phyloP scores from a whole-genome alignment of 2,888 invertebrate species.

The Timema cristinae region DNA sequence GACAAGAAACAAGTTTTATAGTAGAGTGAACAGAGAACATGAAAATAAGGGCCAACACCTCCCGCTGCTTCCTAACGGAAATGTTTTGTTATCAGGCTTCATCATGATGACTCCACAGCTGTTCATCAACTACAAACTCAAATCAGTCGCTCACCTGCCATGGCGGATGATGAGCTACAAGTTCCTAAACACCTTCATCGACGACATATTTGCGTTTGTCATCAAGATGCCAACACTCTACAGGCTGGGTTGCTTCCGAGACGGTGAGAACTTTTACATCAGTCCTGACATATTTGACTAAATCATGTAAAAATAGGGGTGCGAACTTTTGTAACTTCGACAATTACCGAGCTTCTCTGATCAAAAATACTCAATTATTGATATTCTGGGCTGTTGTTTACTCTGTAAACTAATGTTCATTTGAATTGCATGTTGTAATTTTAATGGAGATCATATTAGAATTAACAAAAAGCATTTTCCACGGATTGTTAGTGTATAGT shows the following conservation, averaged over 20 bases:
- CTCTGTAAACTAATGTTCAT: too few relatives aligned
- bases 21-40: too few relatives aligned
- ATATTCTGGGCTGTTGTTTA: too few relatives aligned
- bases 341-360: too few relatives aligned
- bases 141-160: constrained; percentile 98
- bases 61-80: too few relatives aligned
- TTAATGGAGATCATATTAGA: too few relatives aligned
- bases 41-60: too few relatives aligned
- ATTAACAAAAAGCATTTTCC: too few relatives aligned
- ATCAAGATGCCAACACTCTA: constrained; percentile 99
- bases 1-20: too few relatives aligned
- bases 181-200: constrained; percentile 98
- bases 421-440: too few relatives aligned
- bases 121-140: constrained; percentile 98
- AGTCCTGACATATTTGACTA: not conserved
- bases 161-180: constrained; percentile 99
- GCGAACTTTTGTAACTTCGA: not conserved
- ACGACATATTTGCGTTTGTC: constrained; percentile 99
- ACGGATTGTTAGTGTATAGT: too few relatives aligned
- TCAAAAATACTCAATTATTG: too few relatives aligned
- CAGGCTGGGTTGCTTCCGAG: constrained; percentile 94
- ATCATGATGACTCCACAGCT: constrained; percentile 99
- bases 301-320: not conserved
- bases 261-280: constrained; percentile 58
- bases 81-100: constrained; percentile 61